Evolutionary conservation across 2,888 invertebrate species (phyloP), one percentile per base, ranked within the genome.

Genomic region (Bellardia bayeri): DNA sequence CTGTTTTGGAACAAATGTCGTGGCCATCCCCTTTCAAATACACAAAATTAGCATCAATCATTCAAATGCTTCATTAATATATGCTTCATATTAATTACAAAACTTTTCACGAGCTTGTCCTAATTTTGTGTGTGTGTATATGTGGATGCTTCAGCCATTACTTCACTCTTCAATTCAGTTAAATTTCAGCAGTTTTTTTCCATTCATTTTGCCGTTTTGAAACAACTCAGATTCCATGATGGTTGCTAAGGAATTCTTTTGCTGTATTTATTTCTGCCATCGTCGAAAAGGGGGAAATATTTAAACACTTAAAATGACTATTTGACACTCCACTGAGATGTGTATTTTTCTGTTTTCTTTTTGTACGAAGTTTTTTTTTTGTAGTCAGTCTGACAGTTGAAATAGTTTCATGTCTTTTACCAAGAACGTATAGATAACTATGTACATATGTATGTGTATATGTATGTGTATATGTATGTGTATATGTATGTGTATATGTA

Each of bases 291-390:
- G 42, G 23, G n/a, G 0, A 72, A 33, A 78, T 54, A 84, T 64
- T 78, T 84, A n/a, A 83, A 54, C 64, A 71, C 63, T 78, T 83
- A 37, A 83, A 78, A 66, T 71, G 16, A 72, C 49, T 76, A 69
- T 76, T 82, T 76, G 75, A 74, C 82, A 75, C 74, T 68, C 58
- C 49, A 68, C 3, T 16, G 66, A 68, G 66, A 49, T 75, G 56
- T 51, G 14, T 37, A 9, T 30, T 68, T 45, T 5, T 61, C 23
- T 79, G 49, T 49, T 16, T 37, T 45, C 16, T 80, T 71, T 56
- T n/a, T 68, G 40, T 33, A 23, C 23, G 23, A 23, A 23, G n/a
- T n/a, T n/a, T n/a, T n/a, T 5, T 33, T 61, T 37, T 54, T 40
- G 16, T 23, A 66, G 51, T 54, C 42, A 49, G 37, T 23, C 80